Conservation (phyloP, 1,140 invertebrate species). For the Heliconius congener region DNA sequence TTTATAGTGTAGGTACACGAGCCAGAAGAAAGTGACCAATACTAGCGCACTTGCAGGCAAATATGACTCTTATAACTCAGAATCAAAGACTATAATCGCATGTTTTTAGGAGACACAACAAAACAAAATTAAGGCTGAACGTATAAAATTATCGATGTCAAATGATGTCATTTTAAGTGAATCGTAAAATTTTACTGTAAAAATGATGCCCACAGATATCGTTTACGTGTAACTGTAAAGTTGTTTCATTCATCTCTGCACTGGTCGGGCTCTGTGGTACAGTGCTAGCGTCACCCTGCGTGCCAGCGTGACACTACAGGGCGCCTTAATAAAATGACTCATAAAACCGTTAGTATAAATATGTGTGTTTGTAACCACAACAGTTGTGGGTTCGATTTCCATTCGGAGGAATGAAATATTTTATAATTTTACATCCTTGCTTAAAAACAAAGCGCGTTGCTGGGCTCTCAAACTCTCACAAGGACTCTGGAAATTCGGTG, state of each 20-base stretch:
- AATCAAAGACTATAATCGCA: not conserved
- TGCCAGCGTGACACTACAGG: not conserved
- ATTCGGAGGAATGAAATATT: too few relatives aligned
- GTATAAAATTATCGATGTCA: slow-evolving; percentile 52
- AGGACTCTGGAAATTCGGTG: too few relatives aligned
- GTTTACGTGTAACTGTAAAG: slow-evolving; percentile 52
- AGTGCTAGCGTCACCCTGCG: slow-evolving; percentile 37
- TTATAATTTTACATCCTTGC: too few relatives aligned
- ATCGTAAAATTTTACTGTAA: slow-evolving; percentile 51
- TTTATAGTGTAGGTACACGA: slow-evolving; percentile 39
- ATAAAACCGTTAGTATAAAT: slow-evolving; percentile 21
- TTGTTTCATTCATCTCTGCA: slow-evolving; percentile 51
- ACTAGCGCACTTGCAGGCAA: slow-evolving; percentile 11
- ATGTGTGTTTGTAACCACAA: too few relatives aligned
- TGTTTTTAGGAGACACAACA: not conserved
- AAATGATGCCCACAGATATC: slow-evolving; percentile 48
- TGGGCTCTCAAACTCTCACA: too few relatives aligned
- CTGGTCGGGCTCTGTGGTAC: slow-evolving; percentile 30
- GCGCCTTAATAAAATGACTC: not conserved
- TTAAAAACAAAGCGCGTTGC: too few relatives aligned
- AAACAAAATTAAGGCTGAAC: slow-evolving; percentile 28
- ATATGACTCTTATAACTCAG: not conserved
- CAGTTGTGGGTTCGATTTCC: too few relatives aligned
- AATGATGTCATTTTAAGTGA: slow-evolving; percentile 56
- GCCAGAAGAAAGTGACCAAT: slow-evolving; percentile 30